Conservation (phyloP, 2,888 invertebrate species). For the Tetropium fuscum region DNA sequence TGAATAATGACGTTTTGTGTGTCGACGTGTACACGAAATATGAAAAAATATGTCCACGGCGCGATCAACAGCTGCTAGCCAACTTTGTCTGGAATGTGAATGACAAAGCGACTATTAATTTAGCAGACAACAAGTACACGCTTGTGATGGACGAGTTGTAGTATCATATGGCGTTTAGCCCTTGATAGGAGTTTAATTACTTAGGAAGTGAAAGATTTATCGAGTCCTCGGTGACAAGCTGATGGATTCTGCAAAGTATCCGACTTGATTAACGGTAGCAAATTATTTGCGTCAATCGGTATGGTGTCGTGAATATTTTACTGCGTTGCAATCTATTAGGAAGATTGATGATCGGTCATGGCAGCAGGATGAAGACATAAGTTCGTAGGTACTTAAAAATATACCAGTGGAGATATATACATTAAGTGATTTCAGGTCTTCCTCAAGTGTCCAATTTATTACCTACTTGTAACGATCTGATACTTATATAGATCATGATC, state of each 20-base stretch:
- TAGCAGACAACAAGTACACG: constrained; percentile 17
- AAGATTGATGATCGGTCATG: too few relatives aligned
- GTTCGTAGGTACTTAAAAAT: too few relatives aligned
- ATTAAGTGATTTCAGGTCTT: too few relatives aligned
- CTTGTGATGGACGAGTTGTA: constrained; percentile 25
- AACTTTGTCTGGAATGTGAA: constrained; percentile 9
- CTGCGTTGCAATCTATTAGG: background rate
- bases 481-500: too few relatives aligned
- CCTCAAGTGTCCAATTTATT: too few relatives aligned
- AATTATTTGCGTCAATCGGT: constrained; percentile 8
- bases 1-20: constrained; percentile 15
- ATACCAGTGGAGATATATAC: too few relatives aligned
- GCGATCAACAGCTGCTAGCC: constrained; percentile 12
- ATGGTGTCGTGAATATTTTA: background rate
- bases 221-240: constrained; percentile 16
- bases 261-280: constrained; percentile 28
- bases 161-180: constrained; percentile 24
- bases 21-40: constrained; percentile 15
- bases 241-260: constrained; percentile 24
- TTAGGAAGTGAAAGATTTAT: constrained; percentile 30
- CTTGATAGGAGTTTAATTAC: constrained; percentile 30
- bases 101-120: constrained; percentile 21
- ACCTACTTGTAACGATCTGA: too few relatives aligned
- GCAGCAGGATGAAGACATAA: too few relatives aligned
- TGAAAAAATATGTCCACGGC: constrained; percentile 22